These are phyloP conservation scores for Lathamus discolor DNA, from an alignment of 2,113 vertebrate species.

Conservation along the genomic window DNA sequence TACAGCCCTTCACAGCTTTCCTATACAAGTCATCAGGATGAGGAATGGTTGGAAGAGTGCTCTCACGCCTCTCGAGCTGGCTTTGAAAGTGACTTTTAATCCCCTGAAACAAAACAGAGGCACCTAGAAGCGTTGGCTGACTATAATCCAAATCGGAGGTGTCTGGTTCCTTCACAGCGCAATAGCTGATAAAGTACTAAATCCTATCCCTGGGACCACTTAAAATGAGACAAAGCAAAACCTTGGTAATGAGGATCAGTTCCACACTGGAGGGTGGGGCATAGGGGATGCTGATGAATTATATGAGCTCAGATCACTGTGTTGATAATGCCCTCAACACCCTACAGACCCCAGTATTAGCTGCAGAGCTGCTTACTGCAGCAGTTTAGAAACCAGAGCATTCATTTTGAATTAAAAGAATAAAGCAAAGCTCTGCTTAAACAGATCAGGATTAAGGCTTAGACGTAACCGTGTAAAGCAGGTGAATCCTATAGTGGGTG, in stretches of 20 bases:
- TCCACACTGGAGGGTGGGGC: neutral
- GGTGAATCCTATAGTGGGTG: neutral
- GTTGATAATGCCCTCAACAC: neutral
- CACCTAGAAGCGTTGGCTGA: neutral
- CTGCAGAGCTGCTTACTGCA: neutral
- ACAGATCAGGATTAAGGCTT: neutral
- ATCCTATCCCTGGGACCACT: neutral
- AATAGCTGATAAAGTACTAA: neutral
- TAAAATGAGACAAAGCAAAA: neutral
- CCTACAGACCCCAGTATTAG: neutral
- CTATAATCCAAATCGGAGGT: neutral
- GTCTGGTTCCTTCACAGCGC: neutral
- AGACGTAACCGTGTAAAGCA: neutral
- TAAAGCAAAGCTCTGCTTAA: neutral
- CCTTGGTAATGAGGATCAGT: neutral
- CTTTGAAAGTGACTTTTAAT: slow-evolving; percentile 8
- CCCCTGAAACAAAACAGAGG: neutral
- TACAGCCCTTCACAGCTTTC: neutral
- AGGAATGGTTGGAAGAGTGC: neutral
- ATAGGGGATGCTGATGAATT: neutral
- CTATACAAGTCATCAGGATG: neutral
- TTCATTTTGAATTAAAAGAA: neutral
- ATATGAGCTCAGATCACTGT: neutral
- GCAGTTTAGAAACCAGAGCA: neutral
- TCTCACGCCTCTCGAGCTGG: neutral